A percentile compares a stretch with the other conserved stretches of the same genome.
Conservation (phyloP, 2,113 vertebrate genomes). For the Gorsachius goisagi region DNA sequence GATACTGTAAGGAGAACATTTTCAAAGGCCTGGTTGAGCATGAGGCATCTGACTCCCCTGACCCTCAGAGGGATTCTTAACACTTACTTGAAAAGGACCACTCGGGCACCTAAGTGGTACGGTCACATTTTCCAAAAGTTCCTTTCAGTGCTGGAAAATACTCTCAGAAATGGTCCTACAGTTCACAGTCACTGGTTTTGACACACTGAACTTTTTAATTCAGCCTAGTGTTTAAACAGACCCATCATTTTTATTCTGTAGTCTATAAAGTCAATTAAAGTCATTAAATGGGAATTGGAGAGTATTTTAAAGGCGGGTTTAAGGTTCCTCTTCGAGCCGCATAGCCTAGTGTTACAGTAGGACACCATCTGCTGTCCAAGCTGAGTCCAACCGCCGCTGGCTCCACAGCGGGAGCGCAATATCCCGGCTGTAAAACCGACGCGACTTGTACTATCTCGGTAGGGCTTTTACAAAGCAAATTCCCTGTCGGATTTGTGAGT, state of each 20-base stretch:
- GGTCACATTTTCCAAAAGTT: background rate
- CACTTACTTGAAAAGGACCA: background rate
- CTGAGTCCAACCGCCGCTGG: background rate
- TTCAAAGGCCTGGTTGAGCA: background rate
- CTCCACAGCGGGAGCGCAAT: background rate
- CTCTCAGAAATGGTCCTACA: background rate
- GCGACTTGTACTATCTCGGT: background rate
- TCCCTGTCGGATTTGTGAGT: background rate
- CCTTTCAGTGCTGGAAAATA: background rate
- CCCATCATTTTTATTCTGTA: constrained; percentile 22
- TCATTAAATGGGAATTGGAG: constrained; percentile 21
- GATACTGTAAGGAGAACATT: background rate
- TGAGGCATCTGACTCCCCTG: background rate
- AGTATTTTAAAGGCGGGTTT: constrained; percentile 22
- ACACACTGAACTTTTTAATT: background rate
- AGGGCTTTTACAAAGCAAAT: background rate
- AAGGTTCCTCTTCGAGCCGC: background rate
- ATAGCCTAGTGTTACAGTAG: constrained; percentile 39
- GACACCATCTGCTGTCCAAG: constrained; percentile 69
- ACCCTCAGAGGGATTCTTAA: background rate
- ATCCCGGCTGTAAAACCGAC: background rate
- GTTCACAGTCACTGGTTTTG: background rate
- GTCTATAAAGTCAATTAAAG: constrained; percentile 1
- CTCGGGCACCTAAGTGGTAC: background rate
- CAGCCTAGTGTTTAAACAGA: background rate